Percentiles rank a stretch among this genome's conserved stretches.
Evolutionary conservation across 2,888 invertebrate species (phyloP).

Genomic region (Callyntrura guangdongensis): DNA sequence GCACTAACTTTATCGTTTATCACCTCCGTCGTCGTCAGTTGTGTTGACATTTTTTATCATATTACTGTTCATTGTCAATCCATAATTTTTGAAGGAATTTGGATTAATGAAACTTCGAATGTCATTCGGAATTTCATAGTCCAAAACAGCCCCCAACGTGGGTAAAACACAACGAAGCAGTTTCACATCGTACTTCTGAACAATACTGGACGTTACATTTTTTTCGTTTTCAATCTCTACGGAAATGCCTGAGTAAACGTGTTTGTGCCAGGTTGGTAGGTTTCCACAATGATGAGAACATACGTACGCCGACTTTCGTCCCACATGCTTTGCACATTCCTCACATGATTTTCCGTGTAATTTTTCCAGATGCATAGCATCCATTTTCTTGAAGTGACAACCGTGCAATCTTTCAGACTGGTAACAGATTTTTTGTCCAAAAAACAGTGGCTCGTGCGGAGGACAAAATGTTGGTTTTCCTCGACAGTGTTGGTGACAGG

Average conservation of each 20-base stretch:
- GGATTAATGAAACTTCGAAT: not conserved
- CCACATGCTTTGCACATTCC: conserved; percentile 35
- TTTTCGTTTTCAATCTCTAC: not conserved
- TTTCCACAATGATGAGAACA: conserved; percentile 57
- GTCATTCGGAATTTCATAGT: conserved; percentile 41
- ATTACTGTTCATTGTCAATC: no score
- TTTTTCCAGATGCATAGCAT: not conserved
- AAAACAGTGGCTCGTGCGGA: conserved; percentile 36
- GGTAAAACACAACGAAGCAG: conserved; percentile 26
- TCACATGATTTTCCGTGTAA: not conserved
- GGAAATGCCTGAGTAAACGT: not conserved
- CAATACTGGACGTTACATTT: not conserved
- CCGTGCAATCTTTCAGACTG: conserved; percentile 43
- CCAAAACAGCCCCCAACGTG: conserved; percentile 28
- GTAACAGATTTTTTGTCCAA: conserved; percentile 53
- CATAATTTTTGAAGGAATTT: no score
- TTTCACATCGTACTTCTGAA: not conserved
- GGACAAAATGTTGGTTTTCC: conserved; percentile 61
- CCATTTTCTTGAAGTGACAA: not conserved
- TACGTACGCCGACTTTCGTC: not conserved
- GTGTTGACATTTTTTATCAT: no score
- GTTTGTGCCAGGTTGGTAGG: conserved; percentile 53
- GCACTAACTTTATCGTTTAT: no score
- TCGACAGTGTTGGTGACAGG: not conserved
- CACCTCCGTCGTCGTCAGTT: no score